Base-by-base conservation (phyloP, 2,888 invertebrate species). In the Chalcis sispes region DNA sequence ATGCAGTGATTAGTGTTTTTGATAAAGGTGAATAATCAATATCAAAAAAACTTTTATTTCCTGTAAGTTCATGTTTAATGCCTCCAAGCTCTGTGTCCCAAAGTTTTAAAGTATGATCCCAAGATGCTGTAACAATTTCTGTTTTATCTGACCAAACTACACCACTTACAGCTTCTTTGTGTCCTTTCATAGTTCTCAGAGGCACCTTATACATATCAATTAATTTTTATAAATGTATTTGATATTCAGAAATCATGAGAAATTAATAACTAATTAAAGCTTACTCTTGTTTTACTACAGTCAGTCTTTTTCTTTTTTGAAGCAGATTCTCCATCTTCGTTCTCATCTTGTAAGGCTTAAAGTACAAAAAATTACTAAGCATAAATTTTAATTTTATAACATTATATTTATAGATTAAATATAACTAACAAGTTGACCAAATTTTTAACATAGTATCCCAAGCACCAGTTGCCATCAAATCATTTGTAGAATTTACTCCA, bases 41-140 rank as follows among this genome's bases (percentile, higher is more conserved):
- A 85, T 94, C 94, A 80, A 98, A 94, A 88, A 96, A 96, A 10
- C 97, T 95, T 89, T 98, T 98, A 84, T 96, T 95, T 18, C 96
- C 96, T 88, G 90, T 89, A 82, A 97, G 91, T 89, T 96, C 95
- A 54, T 93, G 92, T 87, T 95, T 96, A 56, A 97, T 92, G 46
- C 94, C 95, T 62, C 95, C 95, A 61, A 95, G 89, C 84, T 96
- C 95, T 56, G 95, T 91, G 89, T 99, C 98, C 99, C 99, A 99
- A 8, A 98, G 88, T 87, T 96, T 95, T 18, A 99, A 90, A 0
- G 98, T 95, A 86, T 99, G 98, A 90, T 99, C 99, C 97, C 97
- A 98, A 0, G 98, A 96, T 67, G 94, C 93, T 0, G 98, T 96
- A 8, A 96, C 91, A 1, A 98, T 90, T 79, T 95, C 95, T 80